phyloP scores from a whole-genome alignment of 2,113 vertebrate species.

The Gobio gobio region DNA sequence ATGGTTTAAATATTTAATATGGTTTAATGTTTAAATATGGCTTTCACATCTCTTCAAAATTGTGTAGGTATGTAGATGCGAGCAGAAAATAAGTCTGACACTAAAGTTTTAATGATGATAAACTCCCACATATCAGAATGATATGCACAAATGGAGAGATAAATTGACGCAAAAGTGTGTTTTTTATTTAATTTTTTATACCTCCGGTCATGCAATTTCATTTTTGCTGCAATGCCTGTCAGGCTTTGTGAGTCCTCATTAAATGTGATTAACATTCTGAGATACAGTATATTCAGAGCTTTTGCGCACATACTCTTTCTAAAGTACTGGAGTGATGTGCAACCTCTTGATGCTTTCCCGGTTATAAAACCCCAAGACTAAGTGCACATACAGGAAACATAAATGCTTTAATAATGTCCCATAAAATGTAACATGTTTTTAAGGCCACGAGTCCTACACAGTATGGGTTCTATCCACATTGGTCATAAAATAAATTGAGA shows the following conservation, averaged over 20 bases:
- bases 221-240: background rate
- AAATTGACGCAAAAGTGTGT: background rate
- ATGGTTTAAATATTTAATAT: too few relatives aligned
- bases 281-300: background rate
- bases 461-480: background rate
- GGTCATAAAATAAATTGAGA: background rate
- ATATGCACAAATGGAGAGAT: background rate
- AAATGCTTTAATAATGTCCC: constrained; percentile 10
- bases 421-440: constrained; percentile 11
- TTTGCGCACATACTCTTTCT: background rate
- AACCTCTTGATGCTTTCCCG: background rate
- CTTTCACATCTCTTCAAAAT: background rate
- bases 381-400: background rate
- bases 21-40: too few relatives aligned
- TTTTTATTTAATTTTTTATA: background rate
- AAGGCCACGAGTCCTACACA: background rate
- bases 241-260: background rate
- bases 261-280: background rate
- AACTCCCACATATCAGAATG: background rate
- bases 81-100: constrained; percentile 10
- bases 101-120: background rate
- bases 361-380: background rate
- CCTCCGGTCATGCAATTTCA: background rate
- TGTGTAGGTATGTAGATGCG: background rate
- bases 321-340: background rate